Evolutionary conservation across 2,797 vertebrate genomes (phyloP).

Genomic region (Tiaroga cobitis): DNA sequence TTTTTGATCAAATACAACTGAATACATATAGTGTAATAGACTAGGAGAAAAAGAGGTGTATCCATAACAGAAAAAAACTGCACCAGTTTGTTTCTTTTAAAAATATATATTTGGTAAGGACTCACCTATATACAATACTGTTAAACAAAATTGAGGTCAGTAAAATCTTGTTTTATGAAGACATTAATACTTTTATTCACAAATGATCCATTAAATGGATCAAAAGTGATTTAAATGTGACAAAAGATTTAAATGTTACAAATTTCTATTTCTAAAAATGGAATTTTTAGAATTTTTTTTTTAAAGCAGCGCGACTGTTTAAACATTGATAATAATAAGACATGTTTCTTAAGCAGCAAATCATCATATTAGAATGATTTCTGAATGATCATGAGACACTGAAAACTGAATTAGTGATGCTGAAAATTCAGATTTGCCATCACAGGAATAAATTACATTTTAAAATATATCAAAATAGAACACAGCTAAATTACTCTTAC

Average conservation of each 20-base stretch:
- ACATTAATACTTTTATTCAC: background rate
- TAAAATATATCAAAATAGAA: background rate
- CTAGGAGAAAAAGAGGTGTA: background rate
- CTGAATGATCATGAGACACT: background rate
- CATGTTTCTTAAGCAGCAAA: background rate
- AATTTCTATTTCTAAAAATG: background rate
- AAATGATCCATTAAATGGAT: background rate
- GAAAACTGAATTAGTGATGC: background rate
- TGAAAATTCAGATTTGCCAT: background rate
- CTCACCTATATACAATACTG: background rate
- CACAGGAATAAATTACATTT: background rate
- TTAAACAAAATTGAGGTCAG: background rate
- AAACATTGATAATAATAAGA: background rate
- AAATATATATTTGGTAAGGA: background rate
- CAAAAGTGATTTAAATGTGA: background rate
- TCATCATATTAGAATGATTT: background rate
- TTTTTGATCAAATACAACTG: background rate
- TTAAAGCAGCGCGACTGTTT: background rate
- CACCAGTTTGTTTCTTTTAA: background rate
- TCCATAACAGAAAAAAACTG: background rate
- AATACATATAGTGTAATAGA: background rate
- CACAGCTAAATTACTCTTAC: background rate
- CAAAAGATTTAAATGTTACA: background rate
- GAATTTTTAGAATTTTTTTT: background rate
- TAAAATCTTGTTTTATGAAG: background rate